Evolutionary conservation across 2,113 vertebrate genomes (phyloP), one percentile per base, ranked within the genome.

Genomic region (Chloropsis cyanopogon): DNA sequence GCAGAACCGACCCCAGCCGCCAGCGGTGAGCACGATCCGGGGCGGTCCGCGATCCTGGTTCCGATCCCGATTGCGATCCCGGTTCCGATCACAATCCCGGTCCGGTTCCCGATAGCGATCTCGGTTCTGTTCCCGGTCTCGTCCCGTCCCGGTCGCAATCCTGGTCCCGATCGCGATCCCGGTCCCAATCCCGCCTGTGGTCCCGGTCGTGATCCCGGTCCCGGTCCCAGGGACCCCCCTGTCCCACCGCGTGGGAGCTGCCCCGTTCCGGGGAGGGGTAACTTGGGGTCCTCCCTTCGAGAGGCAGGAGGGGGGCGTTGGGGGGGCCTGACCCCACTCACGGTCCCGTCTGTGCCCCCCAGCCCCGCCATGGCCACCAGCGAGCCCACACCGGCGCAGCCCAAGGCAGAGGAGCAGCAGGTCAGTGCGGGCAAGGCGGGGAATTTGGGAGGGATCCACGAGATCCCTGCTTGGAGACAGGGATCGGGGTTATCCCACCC

Each of bases 361-460:
- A 91, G 82, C n/a, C 26, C 37, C 31, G 3, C 56, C 93, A 93
- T 96, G 95, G 93, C 91, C 86, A 53, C 46, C 65, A 87, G 56
- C 47, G 91, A 96, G 54, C 47, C 86, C 42, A 20, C 31, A 4
- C 28, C n/a, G 14, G 82, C 12, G 7, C 70, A 89, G 65, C 65
- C 89, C 47, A 78, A 95, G 75, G 82, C 46, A 0, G 92, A 95
- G 65, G 95, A 96, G 78, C 91, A 60, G 14, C 88, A 95, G 93
- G 95, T 93, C 11, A 47, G 95, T 66, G 54, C 37, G 54, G 37
- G 24, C 28, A 3, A 4, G 21, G 50, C 29, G 35, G 29, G 44
- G 31, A 25, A 1, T 22, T 2, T 6, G 15, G 23, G 65, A 29
- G 26, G 7, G 9, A 28, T 22, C 35, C 66, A 0, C 15, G 7